These are phyloP conservation scores for Monoplex corrugatus DNA, from an alignment of 2,888 invertebrate species.

Conservation along the genomic window DNA sequence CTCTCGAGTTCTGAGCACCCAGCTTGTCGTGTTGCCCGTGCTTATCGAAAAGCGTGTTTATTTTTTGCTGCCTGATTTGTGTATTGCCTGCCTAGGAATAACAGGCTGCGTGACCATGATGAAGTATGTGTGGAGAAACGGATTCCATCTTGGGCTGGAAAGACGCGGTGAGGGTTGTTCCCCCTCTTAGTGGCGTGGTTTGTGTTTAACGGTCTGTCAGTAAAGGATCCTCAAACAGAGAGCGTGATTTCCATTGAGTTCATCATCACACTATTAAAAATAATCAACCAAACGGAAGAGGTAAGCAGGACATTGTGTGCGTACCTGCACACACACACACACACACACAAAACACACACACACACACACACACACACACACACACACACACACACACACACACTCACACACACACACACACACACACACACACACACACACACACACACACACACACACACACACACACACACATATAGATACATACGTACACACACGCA, in stretches of 20 bases:
- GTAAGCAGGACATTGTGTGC: too few relatives aligned
- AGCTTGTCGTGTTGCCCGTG: too few relatives aligned
- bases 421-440: not conserved
- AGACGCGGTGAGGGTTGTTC: not conserved
- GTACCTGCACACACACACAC: too few relatives aligned
- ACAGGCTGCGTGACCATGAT: not conserved
- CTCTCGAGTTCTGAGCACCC: too few relatives aligned
- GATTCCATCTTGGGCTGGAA: not conserved
- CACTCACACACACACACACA: not conserved
- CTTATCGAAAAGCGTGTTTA: constrained; percentile 28
- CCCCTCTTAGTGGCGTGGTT: not conserved
- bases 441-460: too few relatives aligned
- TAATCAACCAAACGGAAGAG: too few relatives aligned
- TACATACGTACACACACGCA: too few relatives aligned
- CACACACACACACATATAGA: not conserved
- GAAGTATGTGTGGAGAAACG: constrained; percentile 16
- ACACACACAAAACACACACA: too few relatives aligned
- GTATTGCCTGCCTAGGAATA: constrained; percentile 22
- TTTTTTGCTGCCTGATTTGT: constrained; percentile 23
- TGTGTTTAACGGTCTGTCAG: not conserved
- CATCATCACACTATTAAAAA: too few relatives aligned
- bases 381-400: not conserved
- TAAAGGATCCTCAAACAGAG: not conserved
- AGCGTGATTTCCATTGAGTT: not conserved
- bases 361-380: too few relatives aligned